A percentile compares a stretch with the other conserved stretches of the same genome.
These are phyloP conservation scores for Halocynthia roretzi DNA, from an alignment of 23 tunicate species.

Conservation along the genomic window DNA sequence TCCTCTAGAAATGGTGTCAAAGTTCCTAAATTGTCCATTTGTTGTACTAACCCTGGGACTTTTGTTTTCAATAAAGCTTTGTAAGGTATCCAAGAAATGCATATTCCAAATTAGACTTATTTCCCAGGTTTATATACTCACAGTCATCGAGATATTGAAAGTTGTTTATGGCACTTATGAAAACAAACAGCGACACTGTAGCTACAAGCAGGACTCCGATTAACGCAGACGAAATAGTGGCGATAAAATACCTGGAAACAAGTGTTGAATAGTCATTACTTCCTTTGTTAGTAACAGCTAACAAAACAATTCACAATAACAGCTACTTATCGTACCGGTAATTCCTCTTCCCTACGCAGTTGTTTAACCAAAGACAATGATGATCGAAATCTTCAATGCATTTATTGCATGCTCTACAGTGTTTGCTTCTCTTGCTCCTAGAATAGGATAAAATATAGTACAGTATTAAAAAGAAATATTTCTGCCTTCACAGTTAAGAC, in stretches of 20 bases:
- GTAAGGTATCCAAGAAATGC: too few relatives aligned
- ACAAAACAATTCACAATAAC: background rate
- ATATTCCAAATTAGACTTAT: too few relatives aligned
- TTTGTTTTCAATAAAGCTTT: too few relatives aligned
- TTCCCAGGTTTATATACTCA: background rate
- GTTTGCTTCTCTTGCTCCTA: conserved; percentile 73
- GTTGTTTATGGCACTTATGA: conserved; percentile 32
- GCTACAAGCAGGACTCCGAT: conserved; percentile 33
- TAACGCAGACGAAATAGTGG: conserved; percentile 30
- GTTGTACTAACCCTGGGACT: too few relatives aligned
- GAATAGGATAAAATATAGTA: conserved; percentile 1
- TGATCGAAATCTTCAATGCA: conserved; percentile 87
- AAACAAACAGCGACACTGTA: conserved; percentile 29
- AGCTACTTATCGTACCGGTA: conserved; percentile 44
- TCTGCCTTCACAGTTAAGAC: too few relatives aligned
- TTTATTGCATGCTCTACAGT: conserved; percentile 93
- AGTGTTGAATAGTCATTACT: background rate
- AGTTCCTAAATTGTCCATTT: too few relatives aligned
- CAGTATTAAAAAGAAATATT: background rate
- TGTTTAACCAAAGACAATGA: conserved; percentile 95
- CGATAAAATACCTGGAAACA: conserved; percentile 39
- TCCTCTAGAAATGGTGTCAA: too few relatives aligned
- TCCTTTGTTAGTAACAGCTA: background rate
- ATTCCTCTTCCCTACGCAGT: conserved; percentile 81
- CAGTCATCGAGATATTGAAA: conserved; percentile 26